Conservation (phyloP, 2,797 vertebrate species). For the Myotis daubentonii region DNA sequence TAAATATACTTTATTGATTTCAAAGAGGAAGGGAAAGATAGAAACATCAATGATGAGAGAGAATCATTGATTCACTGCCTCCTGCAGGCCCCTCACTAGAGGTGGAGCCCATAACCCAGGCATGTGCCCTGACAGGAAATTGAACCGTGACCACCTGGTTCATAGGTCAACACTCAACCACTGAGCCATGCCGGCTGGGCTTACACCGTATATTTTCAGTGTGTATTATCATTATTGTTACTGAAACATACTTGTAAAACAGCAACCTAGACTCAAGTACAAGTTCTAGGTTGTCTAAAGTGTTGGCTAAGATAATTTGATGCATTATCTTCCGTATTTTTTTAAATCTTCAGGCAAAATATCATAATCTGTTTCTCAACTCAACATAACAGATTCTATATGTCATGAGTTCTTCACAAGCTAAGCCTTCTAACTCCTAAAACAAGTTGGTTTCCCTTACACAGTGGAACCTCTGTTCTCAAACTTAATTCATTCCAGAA, state of each 20-base stretch:
- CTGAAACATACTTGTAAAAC: background rate
- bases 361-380: background rate
- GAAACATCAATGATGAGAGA: too few relatives aligned
- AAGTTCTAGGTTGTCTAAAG: background rate
- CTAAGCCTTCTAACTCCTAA: background rate
- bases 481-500: too few relatives aligned
- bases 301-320: background rate
- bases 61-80: too few relatives aligned
- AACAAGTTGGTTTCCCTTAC: background rate
- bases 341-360: background rate
- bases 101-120: too few relatives aligned
- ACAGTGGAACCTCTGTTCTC: too few relatives aligned
- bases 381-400: background rate
- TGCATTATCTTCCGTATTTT: background rate
- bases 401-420: background rate
- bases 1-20: too few relatives aligned
- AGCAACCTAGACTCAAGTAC: background rate
- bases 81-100: too few relatives aligned
- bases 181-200: too few relatives aligned
- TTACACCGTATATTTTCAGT: constrained; percentile 11
- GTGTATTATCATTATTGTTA: background rate
- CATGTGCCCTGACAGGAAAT: too few relatives aligned
- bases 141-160: too few relatives aligned
- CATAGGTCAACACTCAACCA: too few relatives aligned
- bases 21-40: too few relatives aligned